Percentiles rank a stretch among this genome's conserved stretches.
Conservation (phyloP, 2,113 vertebrate species). For the Nicator chloris region DNA sequence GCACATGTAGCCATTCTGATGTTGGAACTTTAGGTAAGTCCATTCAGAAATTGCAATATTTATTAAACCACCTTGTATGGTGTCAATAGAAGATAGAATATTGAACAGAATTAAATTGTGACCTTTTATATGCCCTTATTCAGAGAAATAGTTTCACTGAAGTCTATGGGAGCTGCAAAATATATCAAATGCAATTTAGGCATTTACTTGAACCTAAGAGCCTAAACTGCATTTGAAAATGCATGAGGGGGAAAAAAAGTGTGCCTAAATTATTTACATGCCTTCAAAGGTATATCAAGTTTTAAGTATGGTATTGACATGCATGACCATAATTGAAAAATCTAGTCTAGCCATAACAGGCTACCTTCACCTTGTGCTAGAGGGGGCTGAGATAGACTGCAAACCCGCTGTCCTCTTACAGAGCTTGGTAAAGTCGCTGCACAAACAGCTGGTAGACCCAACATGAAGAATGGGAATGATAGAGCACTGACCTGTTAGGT, state of each 20-base stretch:
- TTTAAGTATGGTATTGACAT: background rate
- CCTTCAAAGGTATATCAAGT: background rate
- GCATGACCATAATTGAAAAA: background rate
- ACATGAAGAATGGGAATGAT: background rate
- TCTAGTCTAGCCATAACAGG: background rate
- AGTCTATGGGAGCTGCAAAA: background rate
- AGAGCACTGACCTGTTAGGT: background rate
- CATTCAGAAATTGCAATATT: background rate
- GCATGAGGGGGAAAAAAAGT: rapidly evolving
- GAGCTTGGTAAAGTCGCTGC: background rate
- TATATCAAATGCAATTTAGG: background rate
- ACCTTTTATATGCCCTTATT: background rate
- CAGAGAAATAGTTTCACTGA: background rate
- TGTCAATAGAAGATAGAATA: background rate
- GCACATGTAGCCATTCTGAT: background rate
- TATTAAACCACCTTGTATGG: background rate
- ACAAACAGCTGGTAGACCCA: background rate
- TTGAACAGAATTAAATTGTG: background rate
- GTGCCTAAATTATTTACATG: background rate
- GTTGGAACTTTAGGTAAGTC: background rate
- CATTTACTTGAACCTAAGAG: background rate
- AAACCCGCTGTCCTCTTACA: background rate
- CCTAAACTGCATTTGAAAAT: background rate
- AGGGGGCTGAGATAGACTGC: background rate
- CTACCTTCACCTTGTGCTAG: background rate